Evolutionary conservation across 1,140 invertebrate genomes (phyloP).

Genomic region (Drosophila tsacasi): DNA sequence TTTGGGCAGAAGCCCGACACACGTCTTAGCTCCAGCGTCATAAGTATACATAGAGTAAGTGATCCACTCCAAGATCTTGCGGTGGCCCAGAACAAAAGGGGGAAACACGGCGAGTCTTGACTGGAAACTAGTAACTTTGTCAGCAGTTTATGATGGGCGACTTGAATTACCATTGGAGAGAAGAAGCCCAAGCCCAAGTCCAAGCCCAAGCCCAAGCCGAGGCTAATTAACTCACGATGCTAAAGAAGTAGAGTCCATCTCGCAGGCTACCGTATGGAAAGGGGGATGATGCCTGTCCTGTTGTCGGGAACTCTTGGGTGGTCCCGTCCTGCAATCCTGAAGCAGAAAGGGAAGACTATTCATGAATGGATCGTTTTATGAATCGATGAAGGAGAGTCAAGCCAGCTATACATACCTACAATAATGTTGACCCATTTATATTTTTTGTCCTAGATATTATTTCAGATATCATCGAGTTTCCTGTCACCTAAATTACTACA

Average conservation of each 20-base stretch:
- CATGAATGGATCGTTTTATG: slow-evolving; percentile 38
- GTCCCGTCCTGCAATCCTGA: slow-evolving; percentile 21
- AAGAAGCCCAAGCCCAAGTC: slow-evolving; percentile 5
- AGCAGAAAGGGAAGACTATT: slow-evolving; percentile 11
- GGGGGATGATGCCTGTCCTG: slow-evolving; percentile 3
- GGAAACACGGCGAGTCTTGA: not conserved
- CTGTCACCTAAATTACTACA: not conserved
- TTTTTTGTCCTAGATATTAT: not conserved
- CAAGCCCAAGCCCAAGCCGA: not conserved
- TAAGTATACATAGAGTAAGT: slow-evolving; percentile 33
- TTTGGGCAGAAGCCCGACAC: slow-evolving; percentile 67
- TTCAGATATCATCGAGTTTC: not conserved
- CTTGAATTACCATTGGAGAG: slow-evolving; percentile 62
- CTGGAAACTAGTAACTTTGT: slow-evolving; percentile 59
- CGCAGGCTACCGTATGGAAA: slow-evolving; percentile 24
- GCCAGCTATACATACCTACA: not conserved
- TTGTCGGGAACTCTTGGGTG: slow-evolving; percentile 22
- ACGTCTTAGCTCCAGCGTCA: slow-evolving; percentile 30
- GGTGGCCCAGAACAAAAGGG: slow-evolving; percentile 56
- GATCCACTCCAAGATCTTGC: slow-evolving; percentile 63
- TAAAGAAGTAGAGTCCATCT: slow-evolving; percentile 6
- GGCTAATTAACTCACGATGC: slow-evolving; percentile 48
- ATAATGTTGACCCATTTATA: slow-evolving; percentile 12
- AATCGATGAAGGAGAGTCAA: slow-evolving; percentile 10
- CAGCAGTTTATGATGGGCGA: slow-evolving; percentile 72